Evolutionary conservation across 92 coral and sea anemone genomes (phyloP).

Genomic region (Blastomussa wellsi): DNA sequence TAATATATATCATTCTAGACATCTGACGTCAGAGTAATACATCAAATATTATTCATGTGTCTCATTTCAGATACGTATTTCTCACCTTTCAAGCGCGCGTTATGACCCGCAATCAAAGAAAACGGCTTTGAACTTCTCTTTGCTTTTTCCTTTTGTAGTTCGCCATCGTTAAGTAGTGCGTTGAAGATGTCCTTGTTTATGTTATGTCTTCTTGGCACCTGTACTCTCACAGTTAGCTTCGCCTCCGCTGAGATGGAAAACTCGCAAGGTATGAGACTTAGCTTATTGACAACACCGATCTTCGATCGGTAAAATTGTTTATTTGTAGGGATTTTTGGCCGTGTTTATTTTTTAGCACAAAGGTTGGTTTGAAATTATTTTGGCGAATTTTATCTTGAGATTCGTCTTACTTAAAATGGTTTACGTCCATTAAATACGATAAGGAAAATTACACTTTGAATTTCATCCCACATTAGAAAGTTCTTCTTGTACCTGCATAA

Average conservation of each 20-base stretch:
- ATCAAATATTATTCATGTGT: slow-evolving; percentile 16
- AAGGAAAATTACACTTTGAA: slow-evolving; percentile 16
- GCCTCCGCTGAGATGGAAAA: slow-evolving; percentile 30
- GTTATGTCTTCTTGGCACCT: slow-evolving; percentile 11
- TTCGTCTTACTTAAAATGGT: slow-evolving; percentile 8
- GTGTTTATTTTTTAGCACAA: not conserved
- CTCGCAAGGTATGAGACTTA: slow-evolving; percentile 23
- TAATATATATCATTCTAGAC: slow-evolving; percentile 33
- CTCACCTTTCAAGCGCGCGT: not conserved
- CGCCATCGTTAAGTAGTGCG: not conserved
- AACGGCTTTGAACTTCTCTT: not conserved
- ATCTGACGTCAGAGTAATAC: slow-evolving; percentile 33
- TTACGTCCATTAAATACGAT: slow-evolving; percentile 16
- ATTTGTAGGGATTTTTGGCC: not conserved
- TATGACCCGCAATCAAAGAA: not conserved
- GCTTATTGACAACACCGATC: not conserved
- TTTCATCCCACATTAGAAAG: not conserved
- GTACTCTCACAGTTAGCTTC: not conserved
- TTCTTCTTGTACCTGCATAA: not conserved
- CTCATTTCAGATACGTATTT: not conserved
- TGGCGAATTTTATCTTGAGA: not conserved
- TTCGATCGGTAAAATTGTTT: not conserved
- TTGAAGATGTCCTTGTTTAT: slow-evolving; percentile 10
- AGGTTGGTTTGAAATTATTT: not conserved
- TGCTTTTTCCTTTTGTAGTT: slow-evolving; percentile 6